Percentiles rank a stretch among this genome's conserved stretches.
Conservation (phyloP, 2,888 invertebrate species). For the Mechanitis mazaeus region DNA sequence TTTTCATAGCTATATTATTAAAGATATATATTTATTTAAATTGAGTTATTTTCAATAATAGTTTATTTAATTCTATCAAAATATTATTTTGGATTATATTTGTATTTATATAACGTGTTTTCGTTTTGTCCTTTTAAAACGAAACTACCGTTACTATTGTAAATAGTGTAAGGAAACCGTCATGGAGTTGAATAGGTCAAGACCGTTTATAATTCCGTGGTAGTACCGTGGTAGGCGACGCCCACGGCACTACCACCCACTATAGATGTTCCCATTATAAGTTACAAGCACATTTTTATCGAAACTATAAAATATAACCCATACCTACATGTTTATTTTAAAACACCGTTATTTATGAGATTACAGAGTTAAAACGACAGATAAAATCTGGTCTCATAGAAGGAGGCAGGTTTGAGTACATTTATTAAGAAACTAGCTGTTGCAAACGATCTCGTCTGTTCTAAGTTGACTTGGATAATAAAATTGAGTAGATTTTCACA, state of each 20-base stretch:
- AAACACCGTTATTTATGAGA: background rate
- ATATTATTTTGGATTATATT: too few species aligned
- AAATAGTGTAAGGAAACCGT: slow-evolving; percentile 6
- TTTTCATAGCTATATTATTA: too few species aligned
- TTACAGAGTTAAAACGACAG: background rate
- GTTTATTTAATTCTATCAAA: too few species aligned
- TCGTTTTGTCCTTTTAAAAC: background rate
- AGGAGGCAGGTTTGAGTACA: too few species aligned
- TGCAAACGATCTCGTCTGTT: too few species aligned
- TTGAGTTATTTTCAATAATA: too few species aligned
- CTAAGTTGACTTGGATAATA: too few species aligned
- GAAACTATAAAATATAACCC: background rate
- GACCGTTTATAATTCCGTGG: slow-evolving; percentile 12
- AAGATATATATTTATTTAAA: too few species aligned
- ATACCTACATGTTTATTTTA: slow-evolving; percentile 1
- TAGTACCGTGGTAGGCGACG: slow-evolving; percentile 9
- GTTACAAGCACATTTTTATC: slow-evolving; percentile 9
- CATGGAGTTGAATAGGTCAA: slow-evolving; percentile 17
- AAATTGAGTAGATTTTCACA: too few species aligned
- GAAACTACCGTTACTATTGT: background rate
- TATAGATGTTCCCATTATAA: slow-evolving; percentile 12
- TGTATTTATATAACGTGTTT: background rate
- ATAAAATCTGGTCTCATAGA: too few species aligned
- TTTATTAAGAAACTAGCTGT: too few species aligned
- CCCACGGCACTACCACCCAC: slow-evolving; percentile 10